These are phyloP conservation scores for Erebia aethiops DNA, from an alignment of 2,888 invertebrate genomes.

Conservation along the genomic window DNA sequence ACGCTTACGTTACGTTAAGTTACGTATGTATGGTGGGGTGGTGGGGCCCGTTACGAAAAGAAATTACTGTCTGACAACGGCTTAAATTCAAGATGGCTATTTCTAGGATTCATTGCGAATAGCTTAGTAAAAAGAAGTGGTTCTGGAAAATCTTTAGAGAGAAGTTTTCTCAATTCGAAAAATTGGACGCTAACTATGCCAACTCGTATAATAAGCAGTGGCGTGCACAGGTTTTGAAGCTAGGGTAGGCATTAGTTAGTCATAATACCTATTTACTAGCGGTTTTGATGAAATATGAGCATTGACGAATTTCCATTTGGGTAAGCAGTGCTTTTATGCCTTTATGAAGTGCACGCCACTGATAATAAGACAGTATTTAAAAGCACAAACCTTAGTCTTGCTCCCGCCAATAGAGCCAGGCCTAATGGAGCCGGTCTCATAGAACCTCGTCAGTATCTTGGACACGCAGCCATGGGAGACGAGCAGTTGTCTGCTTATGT, in stretches of 20 bases:
- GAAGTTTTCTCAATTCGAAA: no score
- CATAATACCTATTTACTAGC: no score
- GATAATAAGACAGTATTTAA: neutral
- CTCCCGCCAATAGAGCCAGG: slow-evolving; percentile 98
- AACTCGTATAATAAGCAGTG: no score
- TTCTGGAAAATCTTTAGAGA: no score
- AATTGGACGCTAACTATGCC: no score
- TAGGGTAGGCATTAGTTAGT: no score
- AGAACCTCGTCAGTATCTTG: slow-evolving; percentile 97
- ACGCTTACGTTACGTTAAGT: no score
- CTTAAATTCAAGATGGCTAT: neutral
- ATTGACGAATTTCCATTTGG: no score
- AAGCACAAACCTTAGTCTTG: slow-evolving; percentile 94
- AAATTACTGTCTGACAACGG: neutral
- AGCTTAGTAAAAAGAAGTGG: neutral
- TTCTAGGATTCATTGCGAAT: neutral
- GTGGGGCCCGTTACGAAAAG: neutral
- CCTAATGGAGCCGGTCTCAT: slow-evolving; percentile 97
- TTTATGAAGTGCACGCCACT: no score
- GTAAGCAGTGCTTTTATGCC: no score
- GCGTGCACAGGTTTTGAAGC: no score
- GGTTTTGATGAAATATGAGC: no score
- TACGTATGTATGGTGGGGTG: neutral
- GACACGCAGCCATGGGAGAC: slow-evolving; percentile 99
- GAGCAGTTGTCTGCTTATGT: slow-evolving; percentile 96